phyloP scores from a whole-genome alignment of 2,797 vertebrate genomes.

The Jordanella pulchra region DNA sequence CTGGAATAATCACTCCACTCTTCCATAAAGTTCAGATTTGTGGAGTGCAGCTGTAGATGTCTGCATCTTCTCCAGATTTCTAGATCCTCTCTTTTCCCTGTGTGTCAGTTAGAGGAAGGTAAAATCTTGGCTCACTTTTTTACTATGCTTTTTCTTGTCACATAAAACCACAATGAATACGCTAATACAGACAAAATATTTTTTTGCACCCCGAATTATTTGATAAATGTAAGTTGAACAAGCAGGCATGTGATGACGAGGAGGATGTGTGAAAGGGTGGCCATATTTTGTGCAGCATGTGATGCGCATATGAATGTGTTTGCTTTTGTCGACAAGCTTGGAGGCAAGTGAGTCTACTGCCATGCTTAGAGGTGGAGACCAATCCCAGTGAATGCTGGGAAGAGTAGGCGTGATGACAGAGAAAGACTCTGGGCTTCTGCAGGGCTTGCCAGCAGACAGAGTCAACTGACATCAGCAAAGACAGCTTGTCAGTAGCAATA shows the following conservation, averaged over 20 bases:
- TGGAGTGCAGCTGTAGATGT: neutral
- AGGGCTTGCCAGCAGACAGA: slow-evolving; percentile 58
- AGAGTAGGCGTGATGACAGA: slow-evolving; percentile 66
- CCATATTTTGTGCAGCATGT: slow-evolving; percentile 21
- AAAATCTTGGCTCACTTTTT: neutral
- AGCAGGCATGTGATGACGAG: slow-evolving; percentile 54
- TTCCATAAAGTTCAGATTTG: neutral
- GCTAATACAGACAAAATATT: no score
- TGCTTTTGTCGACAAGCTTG: slow-evolving; percentile 34
- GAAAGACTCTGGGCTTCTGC: slow-evolving; percentile 60
- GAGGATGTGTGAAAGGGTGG: slow-evolving; percentile 36
- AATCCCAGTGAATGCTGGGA: slow-evolving; percentile 68
- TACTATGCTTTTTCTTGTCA: neutral
- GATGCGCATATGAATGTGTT: slow-evolving; percentile 25
- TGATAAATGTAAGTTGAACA: neutral
- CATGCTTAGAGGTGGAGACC: slow-evolving; percentile 49
- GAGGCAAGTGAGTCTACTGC: slow-evolving; percentile 53
- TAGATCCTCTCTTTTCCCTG: neutral
- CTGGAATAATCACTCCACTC: neutral
- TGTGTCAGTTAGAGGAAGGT: neutral
- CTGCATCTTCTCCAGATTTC: neutral
- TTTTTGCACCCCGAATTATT: no score
- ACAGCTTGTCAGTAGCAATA: slow-evolving; percentile 73
- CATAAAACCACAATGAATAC: neutral
- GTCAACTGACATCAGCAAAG: slow-evolving; percentile 69